These are phyloP conservation scores for Geococcyx californianus DNA, from an alignment of 2,113 vertebrate genomes.

Conservation along the genomic window DNA sequence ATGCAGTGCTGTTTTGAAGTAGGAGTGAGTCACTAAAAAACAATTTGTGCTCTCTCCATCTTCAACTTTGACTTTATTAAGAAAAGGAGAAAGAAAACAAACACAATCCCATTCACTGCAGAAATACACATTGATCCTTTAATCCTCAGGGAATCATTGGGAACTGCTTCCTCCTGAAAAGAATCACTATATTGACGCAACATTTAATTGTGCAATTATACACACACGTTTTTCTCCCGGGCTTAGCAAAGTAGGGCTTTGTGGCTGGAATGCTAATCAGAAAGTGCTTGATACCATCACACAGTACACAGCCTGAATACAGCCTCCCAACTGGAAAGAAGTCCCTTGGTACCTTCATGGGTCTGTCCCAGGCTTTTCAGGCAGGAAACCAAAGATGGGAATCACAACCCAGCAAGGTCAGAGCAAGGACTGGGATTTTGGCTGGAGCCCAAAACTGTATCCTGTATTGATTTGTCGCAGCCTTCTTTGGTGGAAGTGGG, in stretches of 20 bases:
- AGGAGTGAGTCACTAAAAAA: conserved; percentile 69
- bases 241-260: neutral
- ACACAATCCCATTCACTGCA: neutral
- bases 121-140: conserved; percentile 38
- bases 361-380: neutral
- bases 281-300: neutral
- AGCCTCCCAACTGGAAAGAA: neutral
- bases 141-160: neutral
- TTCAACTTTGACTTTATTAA: conserved; percentile 60
- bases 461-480: neutral
- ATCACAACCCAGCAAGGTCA: neutral
- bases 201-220: neutral
- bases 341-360: fast-evolving
- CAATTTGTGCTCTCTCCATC: conserved; percentile 40
- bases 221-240: neutral
- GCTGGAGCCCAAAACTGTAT: neutral
- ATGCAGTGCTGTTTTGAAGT: conserved; percentile 41
- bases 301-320: neutral
- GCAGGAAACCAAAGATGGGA: neutral
- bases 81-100: conserved; percentile 58
- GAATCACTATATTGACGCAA: neutral
- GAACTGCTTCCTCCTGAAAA: conserved; percentile 4
- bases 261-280: conserved; percentile 18
- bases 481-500: neutral
- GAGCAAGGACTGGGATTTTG: neutral